A percentile compares a stretch with the other conserved stretches of the same genome.
Evolutionary conservation across 2,888 invertebrate species (phyloP).

Genomic region (Phorcus lineatus): DNA sequence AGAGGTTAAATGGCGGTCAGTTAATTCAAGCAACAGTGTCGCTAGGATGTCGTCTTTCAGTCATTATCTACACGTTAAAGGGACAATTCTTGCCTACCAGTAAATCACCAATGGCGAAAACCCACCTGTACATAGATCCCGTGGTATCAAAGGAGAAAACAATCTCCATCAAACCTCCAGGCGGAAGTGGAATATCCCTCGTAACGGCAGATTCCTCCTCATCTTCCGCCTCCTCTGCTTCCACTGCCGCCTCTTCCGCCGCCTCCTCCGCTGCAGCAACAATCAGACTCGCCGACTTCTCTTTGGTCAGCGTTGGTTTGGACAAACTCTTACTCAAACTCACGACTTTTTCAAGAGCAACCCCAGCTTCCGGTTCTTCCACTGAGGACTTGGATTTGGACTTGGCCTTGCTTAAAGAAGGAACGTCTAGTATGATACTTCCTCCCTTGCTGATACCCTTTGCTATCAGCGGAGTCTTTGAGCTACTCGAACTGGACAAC

Average conservation of each 20-base stretch:
- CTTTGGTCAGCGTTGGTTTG: background rate
- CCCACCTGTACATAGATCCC: slow-evolving; percentile 57
- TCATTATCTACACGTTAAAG: too few species aligned
- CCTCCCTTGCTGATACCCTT: background rate
- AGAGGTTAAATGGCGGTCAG: too few species aligned
- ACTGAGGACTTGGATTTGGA: background rate
- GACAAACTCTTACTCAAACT: background rate
- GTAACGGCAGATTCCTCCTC: slow-evolving; percentile 8
- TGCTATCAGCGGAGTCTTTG: background rate
- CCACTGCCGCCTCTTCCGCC: background rate
- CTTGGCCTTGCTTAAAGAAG: background rate
- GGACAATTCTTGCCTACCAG: too few species aligned
- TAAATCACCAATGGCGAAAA: background rate
- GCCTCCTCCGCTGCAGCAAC: background rate
- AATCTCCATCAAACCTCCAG: slow-evolving; percentile 60
- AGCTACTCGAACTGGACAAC: background rate
- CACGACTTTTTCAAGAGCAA: background rate
- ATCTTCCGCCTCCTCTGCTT: background rate
- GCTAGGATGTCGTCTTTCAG: too few species aligned
- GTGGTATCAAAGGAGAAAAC: slow-evolving; percentile 70
- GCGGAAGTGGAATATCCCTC: slow-evolving; percentile 28
- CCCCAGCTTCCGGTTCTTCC: background rate
- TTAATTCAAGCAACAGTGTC: too few species aligned
- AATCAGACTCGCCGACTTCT: background rate
- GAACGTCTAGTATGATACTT: background rate